Base-by-base conservation (phyloP, 2,888 invertebrate species). In the Eudasyphora cyanicolor region DNA sequence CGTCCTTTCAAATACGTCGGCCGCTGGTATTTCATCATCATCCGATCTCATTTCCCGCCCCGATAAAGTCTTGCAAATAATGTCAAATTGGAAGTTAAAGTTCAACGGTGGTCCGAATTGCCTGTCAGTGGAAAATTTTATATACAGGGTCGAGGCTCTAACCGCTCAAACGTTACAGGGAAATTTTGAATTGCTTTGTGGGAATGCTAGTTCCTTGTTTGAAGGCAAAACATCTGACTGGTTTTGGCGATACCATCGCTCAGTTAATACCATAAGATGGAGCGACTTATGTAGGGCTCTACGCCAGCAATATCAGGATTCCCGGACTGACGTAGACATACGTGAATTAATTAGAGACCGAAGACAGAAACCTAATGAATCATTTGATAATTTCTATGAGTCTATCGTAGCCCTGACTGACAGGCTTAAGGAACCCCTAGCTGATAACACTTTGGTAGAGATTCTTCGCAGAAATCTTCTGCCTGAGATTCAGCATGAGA, bases 331-430 rank as follows among this genome's bases (percentile, higher is more conserved):
- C 49, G 32, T 64, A 2, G 71, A 78, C 27, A 57, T 73, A 17
- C 35, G 57, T 0, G 69, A 79, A 42, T 21, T 79, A 12, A 57
- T 79, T 17, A 27, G 79, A 7, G 79, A 79, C 32, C 19, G 79
- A n/a, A 79, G 75, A 24, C 79, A 79, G 14, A 67, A 51, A 17
- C n/a, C 12, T 1, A 19, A 21, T 5, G 79, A 79, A 69, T 32
- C 32, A 12, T 79, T 79, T 42, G 79, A 79, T 42, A 32, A 27
- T 1, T 79, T 79, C 57, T 75, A 79, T 45, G 75, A 70, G 14
- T 64, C 69, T 2, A 74, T 79, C n/a, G 49, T 79, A 4, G 29
- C 62, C 3, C 60, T 79, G 19, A 54, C 69, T 10, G 79, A 79
- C 62, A 10, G 74, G 12, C 54, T 79, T n/a, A 35, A 24, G 21